Base-by-base conservation (phyloP, 2,797 vertebrate genomes). In the Taenioides sp. region DNA sequence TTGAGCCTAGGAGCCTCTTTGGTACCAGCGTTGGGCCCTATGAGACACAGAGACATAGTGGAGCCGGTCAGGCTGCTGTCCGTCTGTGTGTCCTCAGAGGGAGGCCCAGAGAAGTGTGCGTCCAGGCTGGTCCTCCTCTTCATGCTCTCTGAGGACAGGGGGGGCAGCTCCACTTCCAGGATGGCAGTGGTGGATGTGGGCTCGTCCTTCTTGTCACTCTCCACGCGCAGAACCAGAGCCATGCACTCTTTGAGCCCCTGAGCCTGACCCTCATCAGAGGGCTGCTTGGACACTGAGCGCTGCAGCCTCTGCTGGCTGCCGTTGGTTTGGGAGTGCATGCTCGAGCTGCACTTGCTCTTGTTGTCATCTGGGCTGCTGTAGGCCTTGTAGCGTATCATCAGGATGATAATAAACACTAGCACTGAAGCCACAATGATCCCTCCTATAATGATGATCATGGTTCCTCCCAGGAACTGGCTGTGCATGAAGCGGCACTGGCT, bases 361-460 rank as follows among this genome's bases (percentile, higher is more conserved):
- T 76, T 62, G 3, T 93, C 90, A 2, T 96, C 94, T 0, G 93
- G 92, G 34, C 93, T 90, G 28, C 94, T 91, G 57, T 97, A 96
- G 65, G 96, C 94, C 80, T 98, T 98, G 92, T 98, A 98, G 47
- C 97, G 95, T 77, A 98, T 98, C 95, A 97, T 97, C 78, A 98
- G 94, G 89, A 98, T 96, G 86, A 98, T 94, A 85, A 98, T 98
- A 91, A 98, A 98, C 77, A 98, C 96, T 23, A 98, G 92, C 79
- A 96, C 95, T 0, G 95, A 96, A 1, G 94, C 95, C 60, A 96
- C 95, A 34, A 96, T 96, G 82, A 96, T 94, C 20, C 95, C 95
- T 0, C 95, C 95, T 17, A 95, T 95, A 80, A 96, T 96, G 81
- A 96, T 95, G 84, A 96, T 95, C 95, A 95, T 95, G 65, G 95